Conservation (phyloP, 1,140 invertebrate genomes). For the Gryllus bimaculatus region DNA sequence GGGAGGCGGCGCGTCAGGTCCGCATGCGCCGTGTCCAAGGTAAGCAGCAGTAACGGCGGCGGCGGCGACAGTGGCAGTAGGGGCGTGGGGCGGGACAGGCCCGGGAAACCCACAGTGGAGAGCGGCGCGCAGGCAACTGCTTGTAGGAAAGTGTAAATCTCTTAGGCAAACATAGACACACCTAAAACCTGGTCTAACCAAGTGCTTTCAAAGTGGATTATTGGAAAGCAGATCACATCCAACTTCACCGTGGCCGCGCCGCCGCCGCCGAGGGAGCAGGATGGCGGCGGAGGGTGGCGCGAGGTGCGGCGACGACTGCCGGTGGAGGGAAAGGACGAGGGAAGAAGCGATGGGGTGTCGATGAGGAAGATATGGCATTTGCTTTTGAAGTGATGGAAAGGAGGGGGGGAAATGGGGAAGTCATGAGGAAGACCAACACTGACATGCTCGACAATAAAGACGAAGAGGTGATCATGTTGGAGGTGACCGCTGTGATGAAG, state of each 20-base stretch:
- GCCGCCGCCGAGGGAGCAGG: not conserved
- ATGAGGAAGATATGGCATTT: no score
- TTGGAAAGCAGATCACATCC: slow-evolving; percentile 16
- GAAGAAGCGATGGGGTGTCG: no score
- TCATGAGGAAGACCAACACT: not conserved
- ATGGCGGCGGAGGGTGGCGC: not conserved
- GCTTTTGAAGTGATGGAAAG: not conserved
- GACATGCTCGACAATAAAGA: no score
- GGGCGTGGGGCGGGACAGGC: not conserved
- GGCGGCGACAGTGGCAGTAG: no score
- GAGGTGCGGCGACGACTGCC: not conserved
- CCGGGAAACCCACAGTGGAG: not conserved
- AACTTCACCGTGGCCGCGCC: not conserved
- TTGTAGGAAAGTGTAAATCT: slow-evolving; percentile 12
- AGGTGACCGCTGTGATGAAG: no score
- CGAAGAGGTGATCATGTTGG: no score
- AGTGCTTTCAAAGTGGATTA: slow-evolving; percentile 17
- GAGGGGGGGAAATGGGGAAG: not conserved
- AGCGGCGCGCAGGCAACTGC: not conserved
- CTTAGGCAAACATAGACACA: slow-evolving; percentile 16
- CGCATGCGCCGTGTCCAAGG: not conserved
- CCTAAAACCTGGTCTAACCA: slow-evolving; percentile 12
- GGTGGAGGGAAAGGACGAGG: not conserved
- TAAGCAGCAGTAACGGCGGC: not conserved
- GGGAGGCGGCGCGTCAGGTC: not conserved